Base-by-base conservation (phyloP, 2,888 invertebrate genomes). In the Uloborus plumipes region DNA sequence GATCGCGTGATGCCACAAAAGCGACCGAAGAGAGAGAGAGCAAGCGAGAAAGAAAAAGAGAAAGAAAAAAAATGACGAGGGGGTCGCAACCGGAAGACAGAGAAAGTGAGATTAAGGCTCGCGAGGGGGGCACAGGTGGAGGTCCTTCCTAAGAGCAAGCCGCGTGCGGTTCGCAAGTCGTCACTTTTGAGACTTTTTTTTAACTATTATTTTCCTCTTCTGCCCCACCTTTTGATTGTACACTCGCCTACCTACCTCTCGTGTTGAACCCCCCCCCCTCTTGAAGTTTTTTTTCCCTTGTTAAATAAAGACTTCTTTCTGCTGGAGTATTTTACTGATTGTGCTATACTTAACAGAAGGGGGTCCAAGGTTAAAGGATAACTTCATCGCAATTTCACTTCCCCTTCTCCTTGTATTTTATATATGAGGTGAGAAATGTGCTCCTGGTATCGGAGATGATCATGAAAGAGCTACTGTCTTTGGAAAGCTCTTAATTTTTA, bases 51-150 rank as follows among this genome's bases (percentile, higher is more conserved):
- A 20, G 20, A 20, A 20, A 13, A 49, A 50, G 65, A 65, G 47
- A 49, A 49, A 20, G 20, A 20, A 20, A 13, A 49, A 50, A 20
- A 31, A 31, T 31, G 7, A 20, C 20, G 20, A 22, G 59, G 20
- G 14, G 18, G 22, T 20, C n/a, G 59, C 55, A 53, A 31, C 72
- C 64, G 67, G 67, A 73, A 73, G 79, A 73, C 58, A 80, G 69
- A 73, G 80, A 80, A 80, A 80, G 80, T 80, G 73, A 66, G 80
- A 74, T 80, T 80, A 80, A 80, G 73, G 55, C 69, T 69, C 55
- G 64, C 62, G 74, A 51, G 66, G 61, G 31, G 51, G 55, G 70
- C 62, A 80, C 73, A 74, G 80, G 80, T 80, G 80, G 71, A 78
- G 55, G 47, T 67, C 59, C 66, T 78, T 67, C 59, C 31, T 49